Conservation (phyloP, 2,113 vertebrate genomes). For the Protomyctophum bolini region DNA sequence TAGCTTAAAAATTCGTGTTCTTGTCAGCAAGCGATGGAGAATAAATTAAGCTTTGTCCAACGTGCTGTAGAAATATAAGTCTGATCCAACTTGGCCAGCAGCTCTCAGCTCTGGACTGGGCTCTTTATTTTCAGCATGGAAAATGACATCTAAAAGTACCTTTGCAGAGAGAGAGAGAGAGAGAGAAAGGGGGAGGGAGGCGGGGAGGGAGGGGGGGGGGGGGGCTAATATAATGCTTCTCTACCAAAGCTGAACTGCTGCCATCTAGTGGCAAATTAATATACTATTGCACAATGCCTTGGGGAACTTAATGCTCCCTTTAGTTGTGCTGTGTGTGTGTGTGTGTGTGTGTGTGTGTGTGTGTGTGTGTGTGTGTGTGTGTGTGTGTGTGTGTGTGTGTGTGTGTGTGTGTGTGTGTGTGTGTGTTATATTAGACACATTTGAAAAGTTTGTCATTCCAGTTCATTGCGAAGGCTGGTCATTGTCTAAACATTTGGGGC, state of each 20-base stretch:
- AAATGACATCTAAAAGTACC: constrained; percentile 64
- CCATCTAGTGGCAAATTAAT: constrained; percentile 81
- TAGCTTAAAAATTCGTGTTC: no score
- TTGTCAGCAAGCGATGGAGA: no score
- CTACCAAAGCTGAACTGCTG: constrained; percentile 81
- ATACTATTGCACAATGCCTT: no score
- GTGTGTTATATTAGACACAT: no score
- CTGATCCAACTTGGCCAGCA: constrained; percentile 28
- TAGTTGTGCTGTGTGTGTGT: no score
- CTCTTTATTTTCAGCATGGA: constrained; percentile 57
- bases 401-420: not conserved
- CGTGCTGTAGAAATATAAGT: constrained; percentile 1
- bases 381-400: not conserved
- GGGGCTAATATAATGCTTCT: constrained; percentile 8
- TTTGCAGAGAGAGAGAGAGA: constrained; percentile 46
- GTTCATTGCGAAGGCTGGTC: no score
- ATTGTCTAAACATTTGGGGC: no score
- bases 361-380: not conserved
- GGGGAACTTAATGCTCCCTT: no score
- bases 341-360: no score
- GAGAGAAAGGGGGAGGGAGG: not conserved
- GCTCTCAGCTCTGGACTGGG: constrained; percentile 27
- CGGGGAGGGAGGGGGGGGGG: constrained; percentile 6
- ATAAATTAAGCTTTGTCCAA: not conserved
- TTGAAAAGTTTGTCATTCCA: no score